A percentile compares a stretch with the other conserved stretches of the same genome.
These are phyloP conservation scores for Teleogryllus occipitalis DNA, from an alignment of 1,140 invertebrate genomes.

Conservation along the genomic window DNA sequence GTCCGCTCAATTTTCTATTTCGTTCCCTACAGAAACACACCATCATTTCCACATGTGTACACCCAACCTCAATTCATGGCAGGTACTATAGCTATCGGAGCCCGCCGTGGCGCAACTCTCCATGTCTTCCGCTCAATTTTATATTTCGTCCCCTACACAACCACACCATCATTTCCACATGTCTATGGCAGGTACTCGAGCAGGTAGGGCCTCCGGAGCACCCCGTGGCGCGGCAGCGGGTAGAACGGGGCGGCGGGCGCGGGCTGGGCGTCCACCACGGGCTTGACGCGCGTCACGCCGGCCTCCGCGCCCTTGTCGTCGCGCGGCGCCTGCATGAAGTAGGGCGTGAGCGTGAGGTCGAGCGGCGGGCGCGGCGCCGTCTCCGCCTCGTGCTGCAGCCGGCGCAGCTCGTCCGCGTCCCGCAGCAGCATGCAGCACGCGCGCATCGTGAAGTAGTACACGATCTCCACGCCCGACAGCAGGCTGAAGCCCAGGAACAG, in stretches of 20 bases:
- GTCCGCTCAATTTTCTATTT: too few relatives aligned
- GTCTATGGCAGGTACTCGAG: neutral
- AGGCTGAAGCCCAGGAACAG: constrained; percentile 65
- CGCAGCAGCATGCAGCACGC: constrained; percentile 43
- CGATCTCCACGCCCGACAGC: constrained; percentile 58
- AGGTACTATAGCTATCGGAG: too few relatives aligned
- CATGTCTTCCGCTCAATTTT: too few relatives aligned
- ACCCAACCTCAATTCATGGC: too few relatives aligned
- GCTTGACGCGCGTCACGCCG: neutral
- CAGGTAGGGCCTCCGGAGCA: neutral
- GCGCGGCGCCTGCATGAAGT: neutral
- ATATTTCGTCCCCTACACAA: too few relatives aligned
- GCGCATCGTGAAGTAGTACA: constrained; percentile 62
- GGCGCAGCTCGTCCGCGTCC: neutral
- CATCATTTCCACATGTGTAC: too few relatives aligned
- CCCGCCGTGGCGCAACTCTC: too few relatives aligned
- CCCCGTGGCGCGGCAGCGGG: neutral
- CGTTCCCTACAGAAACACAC: too few relatives aligned
- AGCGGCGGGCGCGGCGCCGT: neutral
- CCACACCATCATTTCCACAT: too few relatives aligned
- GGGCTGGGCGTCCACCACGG: neutral
- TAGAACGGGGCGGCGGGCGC: too few relatives aligned
- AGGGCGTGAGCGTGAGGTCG: constrained; percentile 2
- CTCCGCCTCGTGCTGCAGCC: neutral
- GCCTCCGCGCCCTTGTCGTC: neutral